phyloP scores from a whole-genome alignment of 2,113 vertebrate genomes.

The Misgurnus mizolepis region DNA sequence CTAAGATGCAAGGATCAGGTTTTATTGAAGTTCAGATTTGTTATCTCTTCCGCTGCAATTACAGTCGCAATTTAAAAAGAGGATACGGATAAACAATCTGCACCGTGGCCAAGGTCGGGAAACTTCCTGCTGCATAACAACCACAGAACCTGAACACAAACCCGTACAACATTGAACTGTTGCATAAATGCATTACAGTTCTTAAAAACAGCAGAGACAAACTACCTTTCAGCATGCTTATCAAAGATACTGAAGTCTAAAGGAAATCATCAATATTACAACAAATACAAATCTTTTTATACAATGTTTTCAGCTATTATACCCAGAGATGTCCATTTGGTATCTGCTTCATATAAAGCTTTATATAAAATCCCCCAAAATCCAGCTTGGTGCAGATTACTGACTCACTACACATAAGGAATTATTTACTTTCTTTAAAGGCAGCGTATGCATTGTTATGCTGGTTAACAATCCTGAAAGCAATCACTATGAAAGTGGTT shows the following conservation, averaged over 20 bases:
- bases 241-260: background rate
- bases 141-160: background rate
- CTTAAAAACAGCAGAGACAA: background rate
- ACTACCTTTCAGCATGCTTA: background rate
- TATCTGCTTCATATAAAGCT: no score
- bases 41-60: conserved; percentile 44
- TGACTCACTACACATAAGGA: no score
- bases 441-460: no score
- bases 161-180: background rate
- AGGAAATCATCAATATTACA: background rate
- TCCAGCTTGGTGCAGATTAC: no score
- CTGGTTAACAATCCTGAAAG: no score
- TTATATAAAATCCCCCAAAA: no score
- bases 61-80: conserved; percentile 25
- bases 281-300: background rate
- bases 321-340: no score
- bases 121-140: conserved; percentile 12
- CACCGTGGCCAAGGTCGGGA: conserved; percentile 13
- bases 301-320: no score
- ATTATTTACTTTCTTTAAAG: no score
- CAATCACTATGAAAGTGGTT: no score
- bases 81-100: conserved; percentile 17
- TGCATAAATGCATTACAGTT: background rate
- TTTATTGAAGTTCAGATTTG: conserved; percentile 29
- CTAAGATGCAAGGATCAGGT: conserved; percentile 28